Base-by-base conservation (phyloP, 2,797 vertebrate species). In the Chlorospingus flavigularis region DNA sequence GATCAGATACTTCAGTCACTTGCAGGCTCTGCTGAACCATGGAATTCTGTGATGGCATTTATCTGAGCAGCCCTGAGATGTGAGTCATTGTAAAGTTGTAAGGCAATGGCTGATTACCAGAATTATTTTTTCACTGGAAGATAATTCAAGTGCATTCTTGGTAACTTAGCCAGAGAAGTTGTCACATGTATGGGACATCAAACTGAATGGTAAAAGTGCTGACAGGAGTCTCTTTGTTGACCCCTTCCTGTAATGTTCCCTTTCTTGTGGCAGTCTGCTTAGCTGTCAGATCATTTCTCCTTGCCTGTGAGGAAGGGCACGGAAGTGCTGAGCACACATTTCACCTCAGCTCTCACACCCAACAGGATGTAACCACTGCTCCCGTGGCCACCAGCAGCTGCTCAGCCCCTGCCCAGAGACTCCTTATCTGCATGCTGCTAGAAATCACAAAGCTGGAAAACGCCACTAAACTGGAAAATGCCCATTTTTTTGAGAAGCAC, bases 241-340 rank as follows among this genome's bases (percentile, higher is more conserved):
- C 93, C 75, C 79, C 71, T 98, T 98, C 96, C 95, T 96, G 95
- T 86, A 97, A 98, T 60, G 94, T 68, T 94, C 74, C 87, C 92
- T 95, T 96, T 82, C 81, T 95, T 95, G 95, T 91, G 96, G 94
- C 97, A 94, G 61, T 96, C 90, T 97, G 96, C 96, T 97, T 92
- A 96, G 92, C 74, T 95, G 89, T 93, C 89, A 96, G 31, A 93
- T 92, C 79, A 92, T 91, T 93, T 82, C 91, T 90, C 90, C 81
- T 92, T 88, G 83, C 94, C 92, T 95, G 76, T 26, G 14, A 98
- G 97, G 98, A 98, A 98, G 97, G 95, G 94, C 88, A 54, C 40
- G 2, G 95, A 98, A 98, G 75, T 97, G 98, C 98, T 98, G 98
- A 98, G 86, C 75, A 90, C 1, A 94, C 97, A 92, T 79, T 97